Evolutionary conservation across 2,113 vertebrate species (phyloP).

Genomic region (Romanogobio albipinnatus): DNA sequence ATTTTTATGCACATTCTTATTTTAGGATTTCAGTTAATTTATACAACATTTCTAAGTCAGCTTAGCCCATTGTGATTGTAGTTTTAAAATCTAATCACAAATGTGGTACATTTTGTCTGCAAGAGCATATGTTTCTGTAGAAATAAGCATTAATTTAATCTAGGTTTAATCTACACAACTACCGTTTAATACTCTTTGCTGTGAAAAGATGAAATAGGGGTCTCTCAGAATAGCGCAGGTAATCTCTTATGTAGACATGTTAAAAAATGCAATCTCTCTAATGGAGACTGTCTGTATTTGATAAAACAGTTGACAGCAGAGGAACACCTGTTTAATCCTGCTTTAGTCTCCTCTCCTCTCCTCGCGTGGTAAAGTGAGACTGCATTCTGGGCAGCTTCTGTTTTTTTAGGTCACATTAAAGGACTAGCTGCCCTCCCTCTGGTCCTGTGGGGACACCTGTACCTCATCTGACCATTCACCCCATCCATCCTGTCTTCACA

Average conservation of each 20-base stretch:
- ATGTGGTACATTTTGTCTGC: neutral
- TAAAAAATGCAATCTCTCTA: constrained; percentile 26
- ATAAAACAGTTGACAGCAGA: constrained; percentile 8
- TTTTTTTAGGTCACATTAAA: constrained; percentile 61
- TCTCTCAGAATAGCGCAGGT: constrained; percentile 39
- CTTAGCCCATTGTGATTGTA: neutral
- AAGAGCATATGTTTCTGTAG: neutral
- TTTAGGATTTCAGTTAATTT: neutral
- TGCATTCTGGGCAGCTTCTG: constrained; percentile 31
- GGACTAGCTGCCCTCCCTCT: constrained; percentile 46
- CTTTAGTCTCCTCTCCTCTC: neutral
- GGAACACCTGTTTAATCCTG: constrained; percentile 14
- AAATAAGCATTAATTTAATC: constrained; percentile 5
- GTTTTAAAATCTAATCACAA: neutral
- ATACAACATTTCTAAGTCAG: neutral
- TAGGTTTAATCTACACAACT: neutral
- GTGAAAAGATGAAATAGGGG: constrained; percentile 16
- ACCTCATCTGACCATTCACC: constrained; percentile 35
- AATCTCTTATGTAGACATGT: constrained; percentile 39
- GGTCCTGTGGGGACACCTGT: constrained; percentile 56
- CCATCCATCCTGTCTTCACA: constrained; percentile 20
- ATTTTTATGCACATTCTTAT: neutral
- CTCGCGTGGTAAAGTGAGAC: constrained; percentile 28
- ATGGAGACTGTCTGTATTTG: constrained; percentile 29
- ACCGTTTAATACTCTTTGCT: neutral